Conservation (phyloP, 2,888 invertebrate species). For the Oscheius onirici region DNA sequence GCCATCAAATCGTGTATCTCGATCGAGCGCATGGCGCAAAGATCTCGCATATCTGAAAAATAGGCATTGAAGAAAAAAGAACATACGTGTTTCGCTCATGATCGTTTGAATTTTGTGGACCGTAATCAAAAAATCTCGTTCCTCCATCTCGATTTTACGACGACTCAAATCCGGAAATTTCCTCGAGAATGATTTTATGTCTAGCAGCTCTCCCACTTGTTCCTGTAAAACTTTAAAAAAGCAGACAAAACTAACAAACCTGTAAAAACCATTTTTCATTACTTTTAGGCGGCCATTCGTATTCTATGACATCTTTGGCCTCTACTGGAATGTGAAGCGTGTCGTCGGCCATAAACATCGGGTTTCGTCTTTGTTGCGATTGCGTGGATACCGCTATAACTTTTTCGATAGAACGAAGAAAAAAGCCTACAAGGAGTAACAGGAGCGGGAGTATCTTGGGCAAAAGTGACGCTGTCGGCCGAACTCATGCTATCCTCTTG, state of each 20-base stretch:
- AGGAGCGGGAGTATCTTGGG: background rate
- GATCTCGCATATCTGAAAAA: conserved; percentile 58
- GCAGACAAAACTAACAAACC: conserved; percentile 36
- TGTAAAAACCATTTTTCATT: conserved; percentile 68
- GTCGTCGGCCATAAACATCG: conserved; percentile 21
- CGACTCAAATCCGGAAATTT: conserved; percentile 76
- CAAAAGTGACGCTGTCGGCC: conserved; percentile 27
- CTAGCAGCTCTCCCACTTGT: conserved; percentile 91
- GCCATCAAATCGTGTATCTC: conserved; percentile 95
- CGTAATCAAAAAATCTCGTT: conserved; percentile 85
- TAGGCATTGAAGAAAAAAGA: background rate
- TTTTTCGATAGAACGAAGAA: background rate
- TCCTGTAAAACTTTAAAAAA: conserved; percentile 78
- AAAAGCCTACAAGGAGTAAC: background rate
- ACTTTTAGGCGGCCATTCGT: conserved; percentile 69
- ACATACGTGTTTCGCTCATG: conserved; percentile 52
- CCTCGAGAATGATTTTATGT: conserved; percentile 94
- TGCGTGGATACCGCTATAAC: conserved; percentile 2
- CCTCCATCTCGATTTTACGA: conserved; percentile 81
- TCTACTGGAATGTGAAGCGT: conserved; percentile 37
- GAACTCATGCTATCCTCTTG: conserved; percentile 26
- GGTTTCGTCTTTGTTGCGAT: conserved; percentile 7
- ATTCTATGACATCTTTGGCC: conserved; percentile 65
- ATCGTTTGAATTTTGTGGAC: conserved; percentile 74
- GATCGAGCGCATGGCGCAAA: conserved; percentile 63